Evolutionary conservation across 2,113 vertebrate species (phyloP), one percentile per base, ranked within the genome.

Genomic region (human): DNA sequence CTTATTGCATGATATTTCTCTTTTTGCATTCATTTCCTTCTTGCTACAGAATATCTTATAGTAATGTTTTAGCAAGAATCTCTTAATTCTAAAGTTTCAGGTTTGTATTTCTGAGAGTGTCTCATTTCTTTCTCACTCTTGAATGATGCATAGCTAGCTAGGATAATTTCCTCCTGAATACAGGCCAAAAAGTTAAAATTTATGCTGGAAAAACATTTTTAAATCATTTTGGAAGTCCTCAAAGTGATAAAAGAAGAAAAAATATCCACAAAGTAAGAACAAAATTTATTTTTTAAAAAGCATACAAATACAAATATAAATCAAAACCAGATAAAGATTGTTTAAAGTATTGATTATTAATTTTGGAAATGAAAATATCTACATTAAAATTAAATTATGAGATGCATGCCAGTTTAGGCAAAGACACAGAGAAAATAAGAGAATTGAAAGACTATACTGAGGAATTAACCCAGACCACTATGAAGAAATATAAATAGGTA

Each of bases 291-390:
- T 55, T 64, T 20, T 16, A n/a, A 84, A 64, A 88, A 59, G 10
- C 20, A 87, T 8, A 50, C 13, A 57, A 6, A 87, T 8, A 50
- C 13, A 57, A 6, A 64, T 72, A 70, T 45, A 4, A 30, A 73
- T 90, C 45, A 94, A 81, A 96, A 66, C 5, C 57, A 86, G 30
- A 72, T 14, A 6, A 16, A 73, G 18, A n/a, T 8, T 82, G 5
- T 57, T 87, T 89, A 64, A 85, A 90, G 20, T 82, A 38, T 81
- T 38, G 45, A 45, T 87, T 76, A 82, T 59, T 66, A 91, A 52
- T 90, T 73, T 90, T 55, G 20, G 40, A 89, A 94, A 82, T 85
- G 22, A 90, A 96, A 93, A 90, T 52, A 64, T 32, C 18, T 86
- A 85, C 72, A 61, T 25, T 93, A 78, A 84, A 84, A 45, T 78